Base-by-base conservation (phyloP, 2,888 invertebrate genomes). In the Volucella inanis region DNA sequence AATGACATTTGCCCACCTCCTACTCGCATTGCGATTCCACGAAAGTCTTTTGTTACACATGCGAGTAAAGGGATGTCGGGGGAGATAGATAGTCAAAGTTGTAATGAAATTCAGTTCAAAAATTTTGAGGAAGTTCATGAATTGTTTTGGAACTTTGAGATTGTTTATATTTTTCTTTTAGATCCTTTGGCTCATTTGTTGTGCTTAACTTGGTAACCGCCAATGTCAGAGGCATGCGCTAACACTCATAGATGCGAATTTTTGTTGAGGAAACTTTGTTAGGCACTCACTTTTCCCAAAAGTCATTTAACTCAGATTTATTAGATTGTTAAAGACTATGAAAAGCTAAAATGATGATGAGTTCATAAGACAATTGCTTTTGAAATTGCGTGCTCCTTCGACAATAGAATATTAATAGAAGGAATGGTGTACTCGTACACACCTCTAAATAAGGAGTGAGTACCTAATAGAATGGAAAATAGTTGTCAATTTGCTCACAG, bases 201-300 rank as follows among this genome's bases (percentile, higher is more conserved):
- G 15, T 39, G 8, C 55, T 55, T 47, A 11, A 14, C 38, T 55
- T 15, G 43, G 11, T n/a, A 57, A 57, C 64, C 41, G 1, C 15
- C 57, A 75, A 75, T 68, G 76, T 76, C 61, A 68, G 52, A 76
- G 67, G 10, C 75, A 65, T 75, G 65, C 67, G 65, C 65, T 0
- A 31, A 31, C 1, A 31, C 31, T 31, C 31, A 55, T 64, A 39
- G 41, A 22, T 65, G 15, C 9, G 57, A 57, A 31, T 49, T n/a
- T 52, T 76, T 59, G 67, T 38, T n/a, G 11, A 3, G 2, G 38
- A 62, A 8, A 15, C 47, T 47, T 45, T 15, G 0, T 0, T 11
- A 38, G 15, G 11, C 22, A 39, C 43, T 52, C 31, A 2, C 15
- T 61, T 22, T 64, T 41, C 8, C 22, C 11, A 15, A 67, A 76